phyloP scores from a whole-genome alignment of 2,113 vertebrate genomes.

The Pedionomus torquatus region DNA sequence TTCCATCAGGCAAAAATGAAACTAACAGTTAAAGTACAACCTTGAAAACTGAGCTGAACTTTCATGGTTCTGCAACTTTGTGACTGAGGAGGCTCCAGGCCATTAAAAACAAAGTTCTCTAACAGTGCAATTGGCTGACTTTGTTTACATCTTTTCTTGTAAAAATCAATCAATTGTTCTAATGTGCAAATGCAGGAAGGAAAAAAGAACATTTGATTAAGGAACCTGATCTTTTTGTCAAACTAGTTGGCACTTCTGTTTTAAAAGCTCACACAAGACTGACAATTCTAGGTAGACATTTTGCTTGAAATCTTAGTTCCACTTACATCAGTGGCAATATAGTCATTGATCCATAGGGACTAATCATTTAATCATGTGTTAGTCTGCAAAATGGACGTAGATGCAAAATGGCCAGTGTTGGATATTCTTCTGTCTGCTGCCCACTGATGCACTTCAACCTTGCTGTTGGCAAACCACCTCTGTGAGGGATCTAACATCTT shows the following conservation, averaged over 20 bases:
- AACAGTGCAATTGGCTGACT: background rate
- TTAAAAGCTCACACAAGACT: background rate
- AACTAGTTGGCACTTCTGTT: background rate
- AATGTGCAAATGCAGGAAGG: background rate
- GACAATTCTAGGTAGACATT: background rate
- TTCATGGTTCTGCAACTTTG: background rate
- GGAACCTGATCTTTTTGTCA: background rate
- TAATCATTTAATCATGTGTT: background rate
- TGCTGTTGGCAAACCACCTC: background rate
- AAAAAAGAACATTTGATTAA: background rate
- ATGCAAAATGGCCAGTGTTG: background rate
- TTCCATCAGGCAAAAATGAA: background rate
- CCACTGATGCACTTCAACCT: background rate
- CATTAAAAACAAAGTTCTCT: background rate
- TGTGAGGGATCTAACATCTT: background rate
- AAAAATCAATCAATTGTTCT: background rate
- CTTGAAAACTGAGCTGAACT: background rate
- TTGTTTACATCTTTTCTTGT: background rate
- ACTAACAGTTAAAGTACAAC: background rate
- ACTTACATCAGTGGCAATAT: background rate
- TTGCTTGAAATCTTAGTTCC: background rate
- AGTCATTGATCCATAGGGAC: background rate
- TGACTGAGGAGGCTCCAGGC: background rate
- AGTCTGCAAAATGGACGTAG: background rate
- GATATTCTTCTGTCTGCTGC: background rate